These are phyloP conservation scores for Cancer borealis DNA, from an alignment of 2,888 invertebrate genomes.

Conservation along the genomic window DNA sequence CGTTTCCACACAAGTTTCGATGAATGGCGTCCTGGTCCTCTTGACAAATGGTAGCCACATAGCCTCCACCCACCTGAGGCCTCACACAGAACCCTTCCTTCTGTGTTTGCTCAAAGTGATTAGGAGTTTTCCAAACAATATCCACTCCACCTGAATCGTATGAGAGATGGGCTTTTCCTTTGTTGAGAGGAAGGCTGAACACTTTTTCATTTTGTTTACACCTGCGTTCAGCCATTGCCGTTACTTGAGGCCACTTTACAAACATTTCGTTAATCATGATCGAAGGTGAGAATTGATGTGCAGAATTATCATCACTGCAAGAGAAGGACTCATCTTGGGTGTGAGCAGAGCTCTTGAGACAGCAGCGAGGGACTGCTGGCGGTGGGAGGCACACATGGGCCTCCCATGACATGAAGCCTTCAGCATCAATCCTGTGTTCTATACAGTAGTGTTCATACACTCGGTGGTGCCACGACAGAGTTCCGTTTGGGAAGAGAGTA, in stretches of 20 bases:
- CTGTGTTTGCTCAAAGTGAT: not conserved
- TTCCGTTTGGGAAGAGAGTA: constrained; percentile 48
- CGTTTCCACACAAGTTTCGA: constrained; percentile 40
- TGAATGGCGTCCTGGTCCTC: constrained; percentile 50
- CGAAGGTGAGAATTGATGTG: constrained; percentile 35
- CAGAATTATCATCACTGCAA: not conserved
- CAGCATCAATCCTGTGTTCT: constrained; percentile 61
- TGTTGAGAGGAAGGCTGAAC: not conserved
- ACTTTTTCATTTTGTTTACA: not conserved
- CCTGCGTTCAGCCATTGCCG: not conserved
- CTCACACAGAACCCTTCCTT: constrained; percentile 48
- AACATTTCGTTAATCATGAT: constrained; percentile 13
- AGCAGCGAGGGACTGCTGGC: constrained; percentile 68
- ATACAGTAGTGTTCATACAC: constrained; percentile 61
- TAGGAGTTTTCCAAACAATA: not conserved
- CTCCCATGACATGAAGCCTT: constrained; percentile 50
- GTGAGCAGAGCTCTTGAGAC: not conserved
- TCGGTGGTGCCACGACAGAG: constrained; percentile 51
- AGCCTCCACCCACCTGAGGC: not conserved
- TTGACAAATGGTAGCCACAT: constrained; percentile 55
- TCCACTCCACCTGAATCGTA: constrained; percentile 33
- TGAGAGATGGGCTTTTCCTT: not conserved
- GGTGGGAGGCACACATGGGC: constrained; percentile 65
- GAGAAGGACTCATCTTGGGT: not conserved
- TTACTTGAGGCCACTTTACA: not conserved